Base-by-base conservation (phyloP, 2,888 invertebrate species). In the Gasteruption jaculator region DNA sequence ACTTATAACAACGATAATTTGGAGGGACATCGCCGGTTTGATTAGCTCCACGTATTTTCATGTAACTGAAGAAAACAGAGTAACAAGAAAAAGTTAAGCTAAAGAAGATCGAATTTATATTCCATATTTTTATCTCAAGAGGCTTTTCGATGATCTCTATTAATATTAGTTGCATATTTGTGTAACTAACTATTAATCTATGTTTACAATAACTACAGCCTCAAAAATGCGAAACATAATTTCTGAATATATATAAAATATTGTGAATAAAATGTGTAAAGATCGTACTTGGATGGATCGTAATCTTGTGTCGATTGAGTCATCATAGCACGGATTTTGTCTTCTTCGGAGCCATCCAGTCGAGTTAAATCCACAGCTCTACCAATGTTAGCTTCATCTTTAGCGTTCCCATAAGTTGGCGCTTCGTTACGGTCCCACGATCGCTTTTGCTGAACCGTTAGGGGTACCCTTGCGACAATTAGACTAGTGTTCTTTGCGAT, bases 401-500 rank as follows among this genome's bases (percentile, higher is more conserved):
- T 67, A 19, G 61, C 54, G 41, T 60, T 67, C 19, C 58, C 61
- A 43, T 63, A 63, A 1, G 59, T 41, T 25, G 60, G 58, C 22
- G 59, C 43, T 45, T 68, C 68, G 42, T 59, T 63, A 38, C 81
- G 76, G 66, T 86, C 86, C 84, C 86, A 85, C 57, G 81, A 78
- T 67, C 88, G 86, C 61, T 86, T 87, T 35, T 82, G 81, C 64
- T 86, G 85, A 50, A 82, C 79, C 2, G 86, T 79, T 27, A 93
- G 76, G 8, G 97, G 97, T 38, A 97, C 85, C 63, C 99, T 78
- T 30, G 93, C 90, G 52, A 99, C 91, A 53, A 96, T 85, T 24
- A 99, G 80, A 18, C 96, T 96, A 41, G 97, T 92, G 71, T 99
- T 99, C 76, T 97, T 94, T 20, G 96, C 93, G 61, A 99, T 95